phyloP scores from a whole-genome alignment of 2,113 vertebrate species.

The Phainopepla nitens region DNA sequence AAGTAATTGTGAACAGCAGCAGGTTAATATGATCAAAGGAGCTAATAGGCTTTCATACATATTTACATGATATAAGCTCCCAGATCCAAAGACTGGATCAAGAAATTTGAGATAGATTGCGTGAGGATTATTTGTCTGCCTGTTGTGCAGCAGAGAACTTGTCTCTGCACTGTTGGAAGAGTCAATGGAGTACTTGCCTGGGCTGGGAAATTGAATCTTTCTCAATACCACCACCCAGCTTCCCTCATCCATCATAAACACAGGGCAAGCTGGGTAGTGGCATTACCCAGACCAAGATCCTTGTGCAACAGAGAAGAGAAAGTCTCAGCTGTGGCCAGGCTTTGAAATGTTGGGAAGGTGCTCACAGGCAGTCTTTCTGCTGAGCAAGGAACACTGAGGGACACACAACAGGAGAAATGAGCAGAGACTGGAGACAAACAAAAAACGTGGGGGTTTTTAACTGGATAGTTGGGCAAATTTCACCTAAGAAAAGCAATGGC shows the following conservation, averaged over 20 bases:
- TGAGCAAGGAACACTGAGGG: background rate
- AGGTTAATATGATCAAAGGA: conserved; percentile 43
- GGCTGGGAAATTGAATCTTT: background rate
- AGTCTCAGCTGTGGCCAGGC: background rate
- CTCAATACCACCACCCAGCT: background rate
- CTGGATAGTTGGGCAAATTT: background rate
- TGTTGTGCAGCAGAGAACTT: background rate
- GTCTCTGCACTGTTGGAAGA: background rate
- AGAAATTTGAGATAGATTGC: background rate
- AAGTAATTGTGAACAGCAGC: conserved; percentile 18
- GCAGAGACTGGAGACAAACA: background rate
- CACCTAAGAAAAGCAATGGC: background rate
- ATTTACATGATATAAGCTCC: background rate
- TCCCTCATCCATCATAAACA: background rate
- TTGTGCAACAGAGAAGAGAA: background rate
- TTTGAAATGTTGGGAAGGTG: background rate
- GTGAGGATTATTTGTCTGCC: background rate
- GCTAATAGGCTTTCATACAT: conserved; percentile 17
- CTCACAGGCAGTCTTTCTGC: background rate
- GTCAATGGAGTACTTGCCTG: background rate
- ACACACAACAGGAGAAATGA: background rate
- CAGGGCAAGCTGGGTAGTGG: background rate
- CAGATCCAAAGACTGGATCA: conserved; percentile 16
- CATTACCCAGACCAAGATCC: background rate
- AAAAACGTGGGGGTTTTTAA: background rate